Evolutionary conservation across 2,113 vertebrate genomes (phyloP).

Genomic region (Acrocephalus arundinaceus): DNA sequence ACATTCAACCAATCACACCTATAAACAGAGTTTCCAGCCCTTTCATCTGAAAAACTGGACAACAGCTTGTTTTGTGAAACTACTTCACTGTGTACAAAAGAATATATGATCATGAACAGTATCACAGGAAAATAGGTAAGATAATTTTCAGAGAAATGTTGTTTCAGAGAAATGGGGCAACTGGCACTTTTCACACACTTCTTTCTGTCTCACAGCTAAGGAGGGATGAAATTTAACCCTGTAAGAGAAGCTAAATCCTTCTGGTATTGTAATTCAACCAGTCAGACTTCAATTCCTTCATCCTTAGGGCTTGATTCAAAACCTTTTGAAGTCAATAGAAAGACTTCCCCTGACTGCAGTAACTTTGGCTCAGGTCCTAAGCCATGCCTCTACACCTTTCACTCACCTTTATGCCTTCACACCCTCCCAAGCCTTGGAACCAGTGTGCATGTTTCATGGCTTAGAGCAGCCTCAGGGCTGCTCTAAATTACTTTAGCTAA

Average conservation of each 20-base stretch:
- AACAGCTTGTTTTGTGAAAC: background rate
- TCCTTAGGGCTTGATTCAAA: constrained; percentile 53
- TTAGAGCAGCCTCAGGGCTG: background rate
- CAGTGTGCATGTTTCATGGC: background rate
- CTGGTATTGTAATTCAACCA: constrained; percentile 33
- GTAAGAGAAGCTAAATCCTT: constrained; percentile 27
- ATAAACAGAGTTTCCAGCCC: background rate
- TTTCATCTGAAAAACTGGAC: background rate
- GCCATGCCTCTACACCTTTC: background rate
- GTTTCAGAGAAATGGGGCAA: background rate
- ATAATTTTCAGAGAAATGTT: background rate
- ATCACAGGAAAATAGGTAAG: background rate
- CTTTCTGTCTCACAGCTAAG: background rate
- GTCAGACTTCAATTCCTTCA: background rate
- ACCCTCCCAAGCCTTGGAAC: background rate
- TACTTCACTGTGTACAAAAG: background rate
- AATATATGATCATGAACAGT: background rate
- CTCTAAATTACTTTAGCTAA: constrained; percentile 21
- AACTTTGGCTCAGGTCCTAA: constrained; percentile 28
- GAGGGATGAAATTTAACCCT: constrained; percentile 23
- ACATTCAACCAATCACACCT: background rate
- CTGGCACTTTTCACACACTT: background rate
- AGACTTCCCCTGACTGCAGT: constrained; percentile 11
- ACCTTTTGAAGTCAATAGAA: constrained; percentile 44
- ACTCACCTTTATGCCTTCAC: background rate